Evolutionary conservation across 2,888 invertebrate species (phyloP), one percentile per base, ranked within the genome.

Genomic region (Tachina fera): DNA sequence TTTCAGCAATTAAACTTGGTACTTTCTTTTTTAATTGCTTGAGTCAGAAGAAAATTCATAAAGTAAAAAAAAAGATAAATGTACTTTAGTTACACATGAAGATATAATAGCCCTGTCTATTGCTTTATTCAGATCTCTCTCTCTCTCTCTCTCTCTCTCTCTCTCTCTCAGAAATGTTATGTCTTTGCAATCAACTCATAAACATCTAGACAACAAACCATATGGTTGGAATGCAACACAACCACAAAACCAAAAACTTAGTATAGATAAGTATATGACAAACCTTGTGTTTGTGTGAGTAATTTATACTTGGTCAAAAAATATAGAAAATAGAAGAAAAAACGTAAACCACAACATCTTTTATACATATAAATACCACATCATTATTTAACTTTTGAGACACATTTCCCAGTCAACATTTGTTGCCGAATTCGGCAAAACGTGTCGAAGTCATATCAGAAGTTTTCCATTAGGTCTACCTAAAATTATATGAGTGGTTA

Each of bases 301-400:
- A 3, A 16, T 39, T 11, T 61, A 47, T 19, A 1, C 6, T 43
- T 63, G 82, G 70, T 76, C 53, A 65, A 16, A 53, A 31, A 31
- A 31, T 31, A 22, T 16, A 68, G 31, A 60, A 67, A 51, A 60
- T 49, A 16, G 9, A 60, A 51, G 60, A n/a, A 43, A 61, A 71
- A 39, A 45, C 45, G 13, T 5, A 6, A 22, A 58, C 53, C 19
- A 43, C 19, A 82, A 68, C 16, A 63, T 47, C 47, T 82, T 81
- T 63, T 47, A 49, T 19, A n/a, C n/a, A n/a, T n/a, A 58, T 13
- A 56, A 61, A 75, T 70, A 76, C 76, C 76, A 71, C 70, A 71
- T 51, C 43, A 82, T 41, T 77, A 58, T 63, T 76, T 71, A 76
- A 16, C 61, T 63, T 63, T 76, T 58, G 9, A 74, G 43, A 51